Conservation (phyloP, 2,888 invertebrate species). For the Latrodectus elegans region DNA sequence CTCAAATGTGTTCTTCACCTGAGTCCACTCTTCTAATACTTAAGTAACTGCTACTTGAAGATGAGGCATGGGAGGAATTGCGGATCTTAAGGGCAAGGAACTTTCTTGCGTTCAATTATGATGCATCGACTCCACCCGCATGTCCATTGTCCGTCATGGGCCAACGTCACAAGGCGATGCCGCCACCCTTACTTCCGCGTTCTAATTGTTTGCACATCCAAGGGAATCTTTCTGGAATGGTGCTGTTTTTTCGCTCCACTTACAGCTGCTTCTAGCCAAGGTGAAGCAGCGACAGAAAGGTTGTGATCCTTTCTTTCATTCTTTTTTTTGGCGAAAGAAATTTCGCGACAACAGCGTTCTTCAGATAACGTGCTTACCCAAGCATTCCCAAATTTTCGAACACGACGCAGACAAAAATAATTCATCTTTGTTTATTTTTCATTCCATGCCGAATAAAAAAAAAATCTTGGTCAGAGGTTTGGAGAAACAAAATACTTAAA, state of each 20-base stretch:
- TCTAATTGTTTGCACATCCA: conserved; percentile 23
- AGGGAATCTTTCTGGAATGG: conserved; percentile 25
- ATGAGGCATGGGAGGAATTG: conserved; percentile 24
- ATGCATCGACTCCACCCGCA: conserved; percentile 22
- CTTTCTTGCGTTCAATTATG: conserved; percentile 13
- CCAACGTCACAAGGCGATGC: conserved; percentile 20
- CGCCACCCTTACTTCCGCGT: conserved; percentile 25
- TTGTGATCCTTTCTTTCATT: too few species aligned
- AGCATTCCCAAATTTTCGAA: too few species aligned
- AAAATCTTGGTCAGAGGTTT: too few species aligned
- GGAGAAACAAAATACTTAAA: too few species aligned
- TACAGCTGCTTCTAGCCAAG: conserved; percentile 5
- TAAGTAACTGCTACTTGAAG: conserved; percentile 35
- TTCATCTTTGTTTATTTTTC: too few species aligned
- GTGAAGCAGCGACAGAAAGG: background rate
- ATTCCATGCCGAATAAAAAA: too few species aligned
- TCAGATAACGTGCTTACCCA: too few species aligned
- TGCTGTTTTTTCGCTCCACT: conserved; percentile 31
- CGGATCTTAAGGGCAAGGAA: conserved; percentile 48
- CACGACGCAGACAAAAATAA: too few species aligned
- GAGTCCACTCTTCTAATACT: conserved; percentile 19
- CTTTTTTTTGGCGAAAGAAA: too few species aligned
- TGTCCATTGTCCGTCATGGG: conserved; percentile 26
- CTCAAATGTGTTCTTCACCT: background rate
- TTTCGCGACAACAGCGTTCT: too few species aligned